These are phyloP conservation scores for Pegea sp. DNA, from an alignment of 23 tunicate species.

Conservation along the genomic window DNA sequence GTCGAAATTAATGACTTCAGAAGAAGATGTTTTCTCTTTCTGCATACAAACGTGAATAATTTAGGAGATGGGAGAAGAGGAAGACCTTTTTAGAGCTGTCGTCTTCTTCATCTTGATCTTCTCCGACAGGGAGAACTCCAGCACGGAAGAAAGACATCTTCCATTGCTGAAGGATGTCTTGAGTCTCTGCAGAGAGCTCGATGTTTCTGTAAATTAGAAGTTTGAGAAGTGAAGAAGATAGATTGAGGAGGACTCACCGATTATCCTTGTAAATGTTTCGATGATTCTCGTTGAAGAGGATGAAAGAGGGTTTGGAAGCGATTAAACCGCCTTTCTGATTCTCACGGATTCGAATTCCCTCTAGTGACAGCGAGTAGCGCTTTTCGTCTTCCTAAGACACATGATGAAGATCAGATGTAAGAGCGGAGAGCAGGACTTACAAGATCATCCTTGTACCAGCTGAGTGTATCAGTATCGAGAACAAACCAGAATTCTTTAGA, in stretches of 20 bases:
- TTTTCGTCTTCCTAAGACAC: conserved; percentile 70
- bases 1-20: conserved; percentile 12
- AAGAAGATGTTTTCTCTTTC: no score
- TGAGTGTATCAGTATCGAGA: conserved; percentile 58
- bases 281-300: conserved; percentile 67
- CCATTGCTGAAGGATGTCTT: conserved; percentile 86
- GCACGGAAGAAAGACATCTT: conserved; percentile 89
- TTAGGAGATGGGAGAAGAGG: no score
- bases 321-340: conserved; percentile 9
- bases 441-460: conserved; percentile 95
- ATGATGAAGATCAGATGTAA: not conserved
- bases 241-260: conserved; percentile 9
- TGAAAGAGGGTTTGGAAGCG: conserved; percentile 61
- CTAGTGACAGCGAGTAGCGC: conserved; percentile 56
- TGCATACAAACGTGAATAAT: no score
- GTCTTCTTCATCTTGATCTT: not conserved
- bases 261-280: conserved; percentile 92
- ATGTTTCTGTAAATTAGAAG: conserved; percentile 35
- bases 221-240: not conserved
- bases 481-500: conserved; percentile 97
- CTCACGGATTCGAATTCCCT: conserved; percentile 50
- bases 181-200: conserved; percentile 76
- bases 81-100: not conserved
- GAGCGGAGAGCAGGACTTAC: conserved; percentile 3
- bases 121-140: conserved; percentile 64